Conservation (phyloP, 1,140 invertebrate genomes). For the Drosophila melanica region DNA sequence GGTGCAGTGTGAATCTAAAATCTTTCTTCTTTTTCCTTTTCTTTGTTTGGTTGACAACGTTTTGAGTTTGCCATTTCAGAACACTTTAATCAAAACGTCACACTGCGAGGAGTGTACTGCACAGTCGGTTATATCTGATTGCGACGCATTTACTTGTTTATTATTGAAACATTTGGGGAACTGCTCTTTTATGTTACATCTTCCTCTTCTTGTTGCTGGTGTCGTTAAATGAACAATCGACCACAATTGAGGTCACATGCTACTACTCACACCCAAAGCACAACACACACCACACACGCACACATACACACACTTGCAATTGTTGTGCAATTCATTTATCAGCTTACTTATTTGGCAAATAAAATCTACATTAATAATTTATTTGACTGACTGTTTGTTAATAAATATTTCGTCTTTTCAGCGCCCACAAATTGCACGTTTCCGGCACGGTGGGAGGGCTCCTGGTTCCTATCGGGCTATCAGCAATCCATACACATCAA, state of each 20-base stretch:
- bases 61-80: too few species aligned
- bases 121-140: background rate
- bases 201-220: slow-evolving; percentile 25
- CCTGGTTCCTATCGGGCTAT: slow-evolving; percentile 93
- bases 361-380: slow-evolving; percentile 21
- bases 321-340: slow-evolving; percentile 51
- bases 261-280: slow-evolving; percentile 5
- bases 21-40: too few species aligned
- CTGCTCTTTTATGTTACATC: slow-evolving; percentile 36
- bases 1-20: background rate
- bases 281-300: background rate
- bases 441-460: slow-evolving; percentile 91
- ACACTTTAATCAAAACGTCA: too few species aligned
- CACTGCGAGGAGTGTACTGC: background rate
- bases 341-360: slow-evolving; percentile 40
- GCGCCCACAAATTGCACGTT: slow-evolving; percentile 89
- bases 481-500: slow-evolving; percentile 91
- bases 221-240: slow-evolving; percentile 77
- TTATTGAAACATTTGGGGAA: slow-evolving; percentile 43
- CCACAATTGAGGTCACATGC: slow-evolving; percentile 71
- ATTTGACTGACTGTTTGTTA: slow-evolving; percentile 43
- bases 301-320: background rate
- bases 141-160: slow-evolving; percentile 7
- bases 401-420: slow-evolving; percentile 71
- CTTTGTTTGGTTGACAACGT: too few species aligned